Percentiles rank a stretch among this genome's conserved stretches.
Evolutionary conservation across 2,797 vertebrate genomes (phyloP).

Genomic region (Chaenodraco wilsoni): DNA sequence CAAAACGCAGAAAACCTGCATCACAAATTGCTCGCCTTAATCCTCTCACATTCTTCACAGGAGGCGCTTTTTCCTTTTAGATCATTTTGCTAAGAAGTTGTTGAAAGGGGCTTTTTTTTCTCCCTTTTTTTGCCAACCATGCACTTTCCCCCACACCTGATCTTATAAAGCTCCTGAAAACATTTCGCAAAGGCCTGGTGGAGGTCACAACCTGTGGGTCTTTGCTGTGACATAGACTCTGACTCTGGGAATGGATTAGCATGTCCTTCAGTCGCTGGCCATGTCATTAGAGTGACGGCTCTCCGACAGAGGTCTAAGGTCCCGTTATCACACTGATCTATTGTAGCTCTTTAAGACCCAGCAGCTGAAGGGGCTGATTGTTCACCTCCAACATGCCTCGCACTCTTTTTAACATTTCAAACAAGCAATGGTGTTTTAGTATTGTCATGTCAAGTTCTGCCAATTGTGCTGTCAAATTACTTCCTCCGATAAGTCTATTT

Average conservation of each 20-base stretch:
- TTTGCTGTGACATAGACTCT: constrained; percentile 64
- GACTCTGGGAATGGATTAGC: constrained; percentile 77
- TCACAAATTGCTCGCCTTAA: constrained; percentile 54
- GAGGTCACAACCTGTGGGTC: constrained; percentile 63
- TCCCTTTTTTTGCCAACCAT: neutral
- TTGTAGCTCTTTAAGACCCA: constrained; percentile 55
- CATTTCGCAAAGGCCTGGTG: constrained; percentile 41
- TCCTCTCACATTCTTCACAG: constrained; percentile 42
- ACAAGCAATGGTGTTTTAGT: constrained; percentile 6
- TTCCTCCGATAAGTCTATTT: constrained; percentile 24
- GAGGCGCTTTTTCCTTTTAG: constrained; percentile 9
- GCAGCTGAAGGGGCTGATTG: constrained; percentile 44
- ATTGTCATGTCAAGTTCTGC: neutral
- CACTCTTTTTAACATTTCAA: constrained; percentile 1
- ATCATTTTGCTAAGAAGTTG: constrained; percentile 41
- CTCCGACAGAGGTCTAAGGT: constrained; percentile 68
- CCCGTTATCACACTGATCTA: constrained; percentile 63
- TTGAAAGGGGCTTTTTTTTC: constrained; percentile 2
- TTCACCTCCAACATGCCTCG: constrained; percentile 18
- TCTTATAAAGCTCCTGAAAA: constrained; percentile 57
- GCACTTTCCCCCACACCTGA: constrained; percentile 31
- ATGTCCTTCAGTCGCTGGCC: constrained; percentile 56
- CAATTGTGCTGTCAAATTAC: constrained; percentile 22
- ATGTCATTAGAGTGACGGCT: constrained; percentile 69
- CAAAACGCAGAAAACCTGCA: constrained; percentile 54